Conservation (phyloP, 2,113 vertebrate species). For the Lonchura striata region DNA sequence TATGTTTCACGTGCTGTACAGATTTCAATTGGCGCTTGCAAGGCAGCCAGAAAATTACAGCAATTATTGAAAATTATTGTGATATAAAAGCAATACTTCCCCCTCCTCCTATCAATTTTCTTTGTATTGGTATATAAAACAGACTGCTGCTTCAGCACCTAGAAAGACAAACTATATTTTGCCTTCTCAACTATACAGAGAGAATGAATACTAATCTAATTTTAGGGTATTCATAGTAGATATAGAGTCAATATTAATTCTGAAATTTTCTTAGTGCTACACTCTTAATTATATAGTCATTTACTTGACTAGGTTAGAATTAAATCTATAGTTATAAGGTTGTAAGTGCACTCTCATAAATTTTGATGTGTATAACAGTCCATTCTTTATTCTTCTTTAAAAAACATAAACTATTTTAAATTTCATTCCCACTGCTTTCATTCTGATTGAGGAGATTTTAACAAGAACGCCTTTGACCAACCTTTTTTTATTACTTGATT, state of each 20-base stretch:
- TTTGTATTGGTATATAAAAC: slow-evolving; percentile 17
- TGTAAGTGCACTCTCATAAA: not conserved
- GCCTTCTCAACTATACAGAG: not conserved
- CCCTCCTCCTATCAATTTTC: slow-evolving; percentile 29
- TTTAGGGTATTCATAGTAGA: not conserved
- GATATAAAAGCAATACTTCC: slow-evolving; percentile 44
- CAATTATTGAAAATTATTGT: slow-evolving; percentile 69
- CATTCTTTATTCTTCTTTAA: not conserved
- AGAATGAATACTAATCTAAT: not conserved
- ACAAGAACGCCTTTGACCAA: not conserved
- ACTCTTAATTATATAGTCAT: not conserved
- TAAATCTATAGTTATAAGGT: not conserved
- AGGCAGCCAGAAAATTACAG: slow-evolving; percentile 62
- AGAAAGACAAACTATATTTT: not conserved
- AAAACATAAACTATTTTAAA: not conserved
- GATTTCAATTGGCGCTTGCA: slow-evolving; percentile 20
- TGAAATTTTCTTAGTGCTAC: not conserved
- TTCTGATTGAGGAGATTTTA: not conserved
- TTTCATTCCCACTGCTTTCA: not conserved
- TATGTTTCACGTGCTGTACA: slow-evolving; percentile 18
- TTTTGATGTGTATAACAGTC: not conserved
- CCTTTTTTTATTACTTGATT: not conserved
- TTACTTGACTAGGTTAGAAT: not conserved
- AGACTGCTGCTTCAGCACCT: slow-evolving; percentile 12
- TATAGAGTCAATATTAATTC: not conserved